Base-by-base conservation (phyloP, 2,797 vertebrate species). In the Tolypeutes matacus region DNA sequence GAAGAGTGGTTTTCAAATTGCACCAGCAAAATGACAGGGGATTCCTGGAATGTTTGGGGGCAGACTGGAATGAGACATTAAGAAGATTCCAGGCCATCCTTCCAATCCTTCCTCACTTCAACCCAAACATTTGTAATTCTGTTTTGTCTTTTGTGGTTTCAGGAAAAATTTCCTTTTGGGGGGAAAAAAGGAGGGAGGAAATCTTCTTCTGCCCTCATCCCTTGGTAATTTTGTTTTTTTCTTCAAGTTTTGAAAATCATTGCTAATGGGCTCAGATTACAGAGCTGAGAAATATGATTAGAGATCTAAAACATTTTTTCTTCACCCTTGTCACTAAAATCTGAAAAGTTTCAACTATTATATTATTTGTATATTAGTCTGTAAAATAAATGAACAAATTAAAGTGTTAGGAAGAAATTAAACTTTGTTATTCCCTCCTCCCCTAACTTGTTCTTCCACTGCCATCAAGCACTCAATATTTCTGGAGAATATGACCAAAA, bases 301-400 rank as follows among this genome's bases (percentile, higher is more conserved):
- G 36, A 95, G 46, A 91, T 17, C 34, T 94, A 72, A 86, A 91
- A 88, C 23, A 29, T 29, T 73, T 76, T 76, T 78, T 72, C 12
- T 84, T 21, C 36, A 64, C 90, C 65, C 85, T 18, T 86, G 39
- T 27, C 56, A 91, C 7, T 89, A 86, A 91, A 93, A 91, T 75
- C 34, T 69, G 23, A 67, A 83, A 67, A 78, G 29, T 58, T 93
- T 88, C 89, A 93, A 58, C 23, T 39, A 39, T 39, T 39, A 39
- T 39, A 39, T 77, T 36, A 85, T 42, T 80, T 93, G 27, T 10
- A 25, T 73, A 70, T 29, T 62, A 87, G 39, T 58, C 67, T 85
- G 70, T 62, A 90, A 96, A 90, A 89, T 76, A 89, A 76, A 88
- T 20, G 9, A 94, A 51, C 34, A 77, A 93, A 96, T 86, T 69